Percentiles rank a stretch among this genome's conserved stretches.
Evolutionary conservation across 1,140 invertebrate species (phyloP).

Genomic region (Penaeus vannamei): DNA sequence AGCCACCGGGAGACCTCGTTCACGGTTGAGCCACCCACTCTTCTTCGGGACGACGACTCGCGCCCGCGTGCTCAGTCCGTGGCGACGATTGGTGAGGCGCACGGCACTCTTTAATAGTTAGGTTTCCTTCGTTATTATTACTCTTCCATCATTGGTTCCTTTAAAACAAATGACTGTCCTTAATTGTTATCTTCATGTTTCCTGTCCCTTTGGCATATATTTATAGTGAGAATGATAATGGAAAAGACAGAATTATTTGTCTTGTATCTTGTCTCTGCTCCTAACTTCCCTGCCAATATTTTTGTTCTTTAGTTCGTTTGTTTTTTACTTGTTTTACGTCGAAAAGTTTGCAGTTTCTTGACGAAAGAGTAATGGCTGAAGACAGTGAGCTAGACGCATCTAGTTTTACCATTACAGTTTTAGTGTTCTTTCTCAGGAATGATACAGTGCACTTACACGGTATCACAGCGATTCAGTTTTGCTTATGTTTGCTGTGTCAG

Average conservation of each 20-base stretch:
- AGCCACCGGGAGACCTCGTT: conserved; percentile 42
- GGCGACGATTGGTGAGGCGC: conserved; percentile 54
- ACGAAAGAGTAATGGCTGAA: no score
- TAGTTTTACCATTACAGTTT: no score
- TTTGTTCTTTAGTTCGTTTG: no score
- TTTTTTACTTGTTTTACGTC: no score
- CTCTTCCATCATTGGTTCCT: conserved; percentile 5
- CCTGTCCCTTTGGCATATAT: no score
- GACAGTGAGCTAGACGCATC: no score
- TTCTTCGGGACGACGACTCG: conserved; percentile 40
- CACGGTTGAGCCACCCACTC: conserved; percentile 40
- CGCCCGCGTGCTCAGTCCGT: conserved; percentile 42
- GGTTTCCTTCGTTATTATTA: conserved; percentile 34
- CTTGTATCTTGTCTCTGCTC: neutral
- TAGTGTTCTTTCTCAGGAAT: no score
- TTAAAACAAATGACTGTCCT: neutral
- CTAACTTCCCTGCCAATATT: neutral
- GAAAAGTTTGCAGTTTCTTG: no score
- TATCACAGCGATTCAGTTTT: no score
- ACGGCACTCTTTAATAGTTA: conserved; percentile 60
- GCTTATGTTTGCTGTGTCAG: no score
- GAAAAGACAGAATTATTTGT: neutral
- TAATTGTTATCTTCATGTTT: neutral
- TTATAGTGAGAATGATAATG: no score
- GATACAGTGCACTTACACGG: no score